Percentiles rank a stretch among this genome's conserved stretches.
phyloP scores from a whole-genome alignment of 2,888 invertebrate genomes.

The Caenorhabditis afra region DNA sequence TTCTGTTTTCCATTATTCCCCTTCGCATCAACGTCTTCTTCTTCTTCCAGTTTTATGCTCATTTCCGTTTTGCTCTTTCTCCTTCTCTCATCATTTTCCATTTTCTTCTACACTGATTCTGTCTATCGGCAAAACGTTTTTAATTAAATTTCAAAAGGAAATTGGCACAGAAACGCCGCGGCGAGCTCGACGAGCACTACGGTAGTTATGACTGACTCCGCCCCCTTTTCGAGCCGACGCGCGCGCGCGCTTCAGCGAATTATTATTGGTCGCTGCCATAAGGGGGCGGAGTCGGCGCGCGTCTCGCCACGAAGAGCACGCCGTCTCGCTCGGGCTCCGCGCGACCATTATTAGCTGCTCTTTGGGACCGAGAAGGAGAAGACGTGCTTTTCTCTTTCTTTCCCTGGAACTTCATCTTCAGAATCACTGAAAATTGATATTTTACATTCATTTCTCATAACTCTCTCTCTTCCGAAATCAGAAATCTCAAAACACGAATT shows the following conservation, averaged over 20 bases:
- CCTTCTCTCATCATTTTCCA: slow-evolving; percentile 5
- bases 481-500: no score
- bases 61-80: slow-evolving; percentile 6
- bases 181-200: slow-evolving; percentile 9
- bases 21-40: no score
- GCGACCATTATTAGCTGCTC: slow-evolving; percentile 34
- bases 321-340: not conserved
- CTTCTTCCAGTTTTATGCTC: not conserved
- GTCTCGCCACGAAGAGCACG: slow-evolving; percentile 22
- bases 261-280: slow-evolving; percentile 49
- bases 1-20: no score
- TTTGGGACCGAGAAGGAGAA: slow-evolving; percentile 3
- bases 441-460: no score
- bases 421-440: no score
- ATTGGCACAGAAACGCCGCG: slow-evolving; percentile 8
- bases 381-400: not conserved
- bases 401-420: no score
- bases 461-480: no score
- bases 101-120: slow-evolving; percentile 29
- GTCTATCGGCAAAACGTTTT: slow-evolving; percentile 43
- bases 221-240: slow-evolving; percentile 9
- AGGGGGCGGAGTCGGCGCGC: slow-evolving; percentile 17
- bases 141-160: slow-evolving; percentile 51
- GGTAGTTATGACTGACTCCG: slow-evolving; percentile 36
- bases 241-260: slow-evolving; percentile 14